Evolutionary conservation across 2,797 vertebrate species (phyloP).

Genomic region (Anableps anableps): DNA sequence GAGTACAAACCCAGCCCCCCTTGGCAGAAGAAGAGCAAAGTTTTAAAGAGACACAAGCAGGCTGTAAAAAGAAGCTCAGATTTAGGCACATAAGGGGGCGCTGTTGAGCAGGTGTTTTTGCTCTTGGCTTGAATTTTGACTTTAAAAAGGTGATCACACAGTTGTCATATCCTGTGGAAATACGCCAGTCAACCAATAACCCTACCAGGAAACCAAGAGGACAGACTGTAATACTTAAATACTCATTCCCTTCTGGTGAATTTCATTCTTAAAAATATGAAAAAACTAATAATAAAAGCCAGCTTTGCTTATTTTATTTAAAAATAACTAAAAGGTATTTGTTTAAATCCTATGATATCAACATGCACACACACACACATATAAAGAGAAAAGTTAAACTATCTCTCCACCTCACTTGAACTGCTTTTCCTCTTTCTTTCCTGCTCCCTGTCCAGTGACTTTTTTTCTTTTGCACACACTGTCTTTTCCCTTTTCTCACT

Average conservation of each 20-base stretch:
- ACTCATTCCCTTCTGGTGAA: slow-evolving; percentile 3
- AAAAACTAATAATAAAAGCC: slow-evolving; percentile 10
- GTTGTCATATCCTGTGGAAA: slow-evolving; percentile 78
- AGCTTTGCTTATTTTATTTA: background rate
- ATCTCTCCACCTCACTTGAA: background rate
- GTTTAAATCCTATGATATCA: background rate
- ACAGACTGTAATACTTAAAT: slow-evolving; percentile 39
- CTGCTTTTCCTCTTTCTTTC: background rate
- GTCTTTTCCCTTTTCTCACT: slow-evolving; percentile 5
- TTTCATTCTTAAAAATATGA: slow-evolving; percentile 16
- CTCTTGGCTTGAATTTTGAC: slow-evolving; percentile 30
- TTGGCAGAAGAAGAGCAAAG: slow-evolving; percentile 73
- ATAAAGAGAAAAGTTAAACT: background rate
- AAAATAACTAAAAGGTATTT: slow-evolving; percentile 6
- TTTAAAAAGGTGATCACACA: slow-evolving; percentile 69
- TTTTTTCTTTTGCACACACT: slow-evolving; percentile 12
- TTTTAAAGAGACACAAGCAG: slow-evolving; percentile 80
- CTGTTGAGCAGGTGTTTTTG: slow-evolving; percentile 61
- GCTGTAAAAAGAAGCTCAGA: slow-evolving; percentile 25
- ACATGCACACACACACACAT: background rate
- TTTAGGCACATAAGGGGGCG: slow-evolving; percentile 64
- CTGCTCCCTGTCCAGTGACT: slow-evolving; percentile 7
- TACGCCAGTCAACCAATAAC: slow-evolving; percentile 72
- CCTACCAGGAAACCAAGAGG: slow-evolving; percentile 65
- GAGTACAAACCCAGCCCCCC: slow-evolving; percentile 78